Evolutionary conservation across 2,113 vertebrate species (phyloP), one percentile per base, ranked within the genome.

Genomic region (pig (Sus scrofa)): DNA sequence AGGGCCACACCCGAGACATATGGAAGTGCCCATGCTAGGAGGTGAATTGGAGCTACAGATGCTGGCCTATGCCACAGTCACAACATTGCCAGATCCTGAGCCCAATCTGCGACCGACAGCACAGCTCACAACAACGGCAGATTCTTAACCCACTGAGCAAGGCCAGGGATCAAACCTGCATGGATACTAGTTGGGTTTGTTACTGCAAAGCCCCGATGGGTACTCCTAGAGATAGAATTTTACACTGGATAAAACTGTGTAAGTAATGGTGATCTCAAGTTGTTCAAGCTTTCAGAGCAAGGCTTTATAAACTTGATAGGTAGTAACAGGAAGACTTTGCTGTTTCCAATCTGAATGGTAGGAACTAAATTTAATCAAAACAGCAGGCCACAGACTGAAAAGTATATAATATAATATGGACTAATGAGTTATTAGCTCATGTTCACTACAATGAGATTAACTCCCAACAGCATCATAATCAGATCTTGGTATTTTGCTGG

Each of bases 341-440:
- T 96, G 19, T 94, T 98, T 97, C 85, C 82, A 93, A 97, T 84
- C 86, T 82, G 68, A 98, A 98, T 89, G 85, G 67, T 54, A 96
- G 91, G 89, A 97, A 56, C 71, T 95, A 98, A 98, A 98, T 98
- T 94, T 95, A 98, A 98, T 98, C 94, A 98, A 87, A 95, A 98
- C 73, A 75, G 93, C 95, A 98, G 97, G 97, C 79, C 82, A 39
- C 92, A 98, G 95, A 93, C 97, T 96, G 94, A 96, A 98, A 97
- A 98, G 96, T 91, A 78, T 92, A 97, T 98, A 96, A 96, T 93
- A 97, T 91, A 97, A 98, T 77, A 97, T 68, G 50, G 50, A 89
- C 95, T 86, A 98, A 98, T 98, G 93, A 89, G 70, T 97, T 97
- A 98, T 95, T 98, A 96, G 91, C 96, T 97, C 97, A 98, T 98